Base-by-base conservation (phyloP, 2,888 invertebrate species). In the Zaprionus bogoriensis region DNA sequence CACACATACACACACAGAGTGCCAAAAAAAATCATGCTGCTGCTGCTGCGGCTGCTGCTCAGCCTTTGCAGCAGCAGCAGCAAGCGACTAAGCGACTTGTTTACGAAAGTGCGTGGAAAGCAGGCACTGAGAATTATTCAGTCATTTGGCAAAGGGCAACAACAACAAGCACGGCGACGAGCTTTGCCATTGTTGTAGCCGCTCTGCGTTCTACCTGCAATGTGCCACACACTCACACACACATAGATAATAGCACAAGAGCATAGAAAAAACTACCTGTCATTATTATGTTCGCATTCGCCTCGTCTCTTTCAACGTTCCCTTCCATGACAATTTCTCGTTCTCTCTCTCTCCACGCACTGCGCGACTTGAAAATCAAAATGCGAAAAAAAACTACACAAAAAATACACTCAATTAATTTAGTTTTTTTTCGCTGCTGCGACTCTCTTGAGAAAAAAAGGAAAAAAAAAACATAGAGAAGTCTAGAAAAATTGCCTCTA, bases 71-170 rank as follows among this genome's bases (percentile, higher is more conserved):
- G 50, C 62, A 73, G 58, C 58, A 62, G 38, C 46, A 47, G 39
- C 52, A 60, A 61, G 58, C 67, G 70, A 55, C 74, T 64, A 81
- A 83, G 74, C n/a, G n/a, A n/a, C n/a, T 87, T 87, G 87, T 87
- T 87, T 87, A 88, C 88, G 87, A 88, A 87, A 88, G 77, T 85
- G 74, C 78, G 82, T 76, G 79, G 65, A 67, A 77, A 72, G 75
- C 67, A 50, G 30, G 66, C 68, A 68, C 62, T 59, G 64, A 73
- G 80, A 85, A 82, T 77, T 87, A 81, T 87, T 83, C 84, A 73
- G 67, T 69, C 68, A 74, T 75, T 74, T 62, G 70, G 44, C 70
- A 50, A 72, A 67, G 42, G 27, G 58, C 75, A 77, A 53, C 60
- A 77, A 65, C 65, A 61, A 58, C 46, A 74, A 54, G 44, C 47